phyloP scores from a whole-genome alignment of 23 tunicate genomes.

The Trididemnum nubilum region DNA sequence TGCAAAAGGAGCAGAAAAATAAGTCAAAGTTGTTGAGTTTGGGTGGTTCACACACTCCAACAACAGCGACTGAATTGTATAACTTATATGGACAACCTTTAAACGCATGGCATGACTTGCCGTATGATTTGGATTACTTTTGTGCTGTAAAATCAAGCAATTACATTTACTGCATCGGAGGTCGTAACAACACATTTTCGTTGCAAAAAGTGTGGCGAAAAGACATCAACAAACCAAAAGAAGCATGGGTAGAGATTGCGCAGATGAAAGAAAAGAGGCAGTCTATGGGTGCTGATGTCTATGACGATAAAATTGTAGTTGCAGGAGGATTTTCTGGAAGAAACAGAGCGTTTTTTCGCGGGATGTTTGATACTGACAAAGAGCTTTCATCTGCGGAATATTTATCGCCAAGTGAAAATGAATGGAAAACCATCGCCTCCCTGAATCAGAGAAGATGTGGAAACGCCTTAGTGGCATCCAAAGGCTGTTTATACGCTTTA shows the following conservation, averaged over 20 bases:
- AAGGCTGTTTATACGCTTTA: background rate
- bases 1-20: background rate
- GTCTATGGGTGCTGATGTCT: background rate
- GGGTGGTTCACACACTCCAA: background rate
- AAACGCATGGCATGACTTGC: background rate
- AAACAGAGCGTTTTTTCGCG: no score
- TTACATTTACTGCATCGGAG: conserved; percentile 7
- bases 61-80: background rate
- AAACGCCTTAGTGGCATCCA: background rate
- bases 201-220: background rate
- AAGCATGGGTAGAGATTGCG: background rate
- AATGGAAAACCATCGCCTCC: background rate
- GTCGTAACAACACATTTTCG: background rate
- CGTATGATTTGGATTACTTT: background rate
- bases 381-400: background rate
- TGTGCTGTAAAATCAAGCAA: background rate
- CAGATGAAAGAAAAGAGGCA: background rate
- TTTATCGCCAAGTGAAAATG: background rate
- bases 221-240: background rate
- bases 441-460: background rate
- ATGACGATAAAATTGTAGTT: background rate
- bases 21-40: background rate
- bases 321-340: background rate
- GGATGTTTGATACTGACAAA: background rate
- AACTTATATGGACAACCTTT: background rate